phyloP scores from a whole-genome alignment of 2,888 invertebrate genomes.

The Drosophila trichaetosa region DNA sequence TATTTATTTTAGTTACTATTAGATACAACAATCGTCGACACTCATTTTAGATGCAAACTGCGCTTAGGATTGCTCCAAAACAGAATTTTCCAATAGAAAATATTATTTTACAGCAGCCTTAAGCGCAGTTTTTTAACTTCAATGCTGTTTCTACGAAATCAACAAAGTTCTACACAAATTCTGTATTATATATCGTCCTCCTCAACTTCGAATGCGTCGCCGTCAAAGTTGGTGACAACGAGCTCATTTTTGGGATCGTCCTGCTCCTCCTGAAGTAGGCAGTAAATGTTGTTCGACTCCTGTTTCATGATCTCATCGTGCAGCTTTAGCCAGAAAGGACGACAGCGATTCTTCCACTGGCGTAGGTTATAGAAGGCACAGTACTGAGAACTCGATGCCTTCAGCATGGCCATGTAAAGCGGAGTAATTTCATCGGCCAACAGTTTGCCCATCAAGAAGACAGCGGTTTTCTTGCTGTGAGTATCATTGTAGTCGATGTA shows the following conservation, averaged over 20 bases:
- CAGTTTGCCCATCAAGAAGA: slow-evolving; percentile 76
- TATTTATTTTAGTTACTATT: background rate
- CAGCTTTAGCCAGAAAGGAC: slow-evolving; percentile 73
- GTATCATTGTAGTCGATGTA: slow-evolving; percentile 68
- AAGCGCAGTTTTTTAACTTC: background rate
- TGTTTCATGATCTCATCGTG: slow-evolving; percentile 65
- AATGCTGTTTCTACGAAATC: background rate
- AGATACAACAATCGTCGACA: too few species aligned
- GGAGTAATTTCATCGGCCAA: slow-evolving; percentile 77
- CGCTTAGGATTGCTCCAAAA: slow-evolving; percentile 25
- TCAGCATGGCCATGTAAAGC: slow-evolving; percentile 76
- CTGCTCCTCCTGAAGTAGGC: slow-evolving; percentile 67
- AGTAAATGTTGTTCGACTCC: slow-evolving; percentile 60
- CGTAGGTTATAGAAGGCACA: slow-evolving; percentile 73
- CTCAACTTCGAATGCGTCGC: slow-evolving; percentile 52
- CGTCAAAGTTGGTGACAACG: slow-evolving; percentile 28
- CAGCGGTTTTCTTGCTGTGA: slow-evolving; percentile 66
- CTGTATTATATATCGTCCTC: slow-evolving; percentile 50
- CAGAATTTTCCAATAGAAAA: background rate
- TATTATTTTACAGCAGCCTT: slow-evolving; percentile 17
- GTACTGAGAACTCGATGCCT: slow-evolving; percentile 51
- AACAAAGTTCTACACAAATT: background rate
- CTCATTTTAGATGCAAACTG: slow-evolving; percentile 1
- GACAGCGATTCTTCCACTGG: slow-evolving; percentile 76
- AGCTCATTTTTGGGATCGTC: slow-evolving; percentile 43